Conservation (phyloP, 2,888 invertebrate genomes). For the Orthonychiurus folsomi region DNA sequence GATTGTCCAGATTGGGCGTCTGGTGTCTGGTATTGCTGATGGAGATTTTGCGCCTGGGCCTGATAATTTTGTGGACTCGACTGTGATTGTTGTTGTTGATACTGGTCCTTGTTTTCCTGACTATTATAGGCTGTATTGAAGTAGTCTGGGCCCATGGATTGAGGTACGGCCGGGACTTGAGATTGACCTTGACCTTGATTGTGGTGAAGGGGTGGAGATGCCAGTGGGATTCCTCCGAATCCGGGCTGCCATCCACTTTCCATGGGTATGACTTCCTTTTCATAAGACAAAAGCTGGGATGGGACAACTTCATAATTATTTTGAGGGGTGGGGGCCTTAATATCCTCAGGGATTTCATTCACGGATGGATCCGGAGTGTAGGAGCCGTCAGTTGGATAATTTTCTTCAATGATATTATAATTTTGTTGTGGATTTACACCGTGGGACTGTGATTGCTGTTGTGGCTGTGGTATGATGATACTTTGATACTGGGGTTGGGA, state of each 20-base stretch:
- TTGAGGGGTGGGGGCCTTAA: slow-evolving; percentile 2
- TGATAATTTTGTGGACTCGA: neutral
- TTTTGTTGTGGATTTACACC: neutral
- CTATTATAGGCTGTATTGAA: slow-evolving; percentile 26
- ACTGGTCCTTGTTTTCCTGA: neutral
- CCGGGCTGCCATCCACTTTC: neutral
- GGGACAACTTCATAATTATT: slow-evolving; percentile 32
- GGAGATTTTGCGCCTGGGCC: slow-evolving; percentile 17
- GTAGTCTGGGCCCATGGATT: slow-evolving; percentile 28
- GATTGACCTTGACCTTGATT: neutral
- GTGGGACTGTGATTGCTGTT: slow-evolving; percentile 5
- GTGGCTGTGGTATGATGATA: slow-evolving; percentile 8
- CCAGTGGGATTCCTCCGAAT: neutral
- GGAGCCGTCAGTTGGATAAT: too few relatives aligned
- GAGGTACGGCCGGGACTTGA: slow-evolving; percentile 24
- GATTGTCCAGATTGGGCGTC: neutral
- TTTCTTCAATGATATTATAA: neutral
- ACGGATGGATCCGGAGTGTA: neutral
- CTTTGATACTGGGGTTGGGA: slow-evolving; percentile 13
- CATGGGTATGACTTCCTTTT: slow-evolving; percentile 27
- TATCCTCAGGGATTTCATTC: neutral
- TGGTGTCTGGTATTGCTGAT: slow-evolving; percentile 16
- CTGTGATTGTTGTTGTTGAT: neutral
- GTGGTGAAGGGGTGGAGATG: slow-evolving; percentile 5
- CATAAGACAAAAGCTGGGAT: slow-evolving; percentile 32